These are phyloP conservation scores for Stichodactyla mertensii DNA, from an alignment of 64 coral and sea anemone species.

Conservation along the genomic window DNA sequence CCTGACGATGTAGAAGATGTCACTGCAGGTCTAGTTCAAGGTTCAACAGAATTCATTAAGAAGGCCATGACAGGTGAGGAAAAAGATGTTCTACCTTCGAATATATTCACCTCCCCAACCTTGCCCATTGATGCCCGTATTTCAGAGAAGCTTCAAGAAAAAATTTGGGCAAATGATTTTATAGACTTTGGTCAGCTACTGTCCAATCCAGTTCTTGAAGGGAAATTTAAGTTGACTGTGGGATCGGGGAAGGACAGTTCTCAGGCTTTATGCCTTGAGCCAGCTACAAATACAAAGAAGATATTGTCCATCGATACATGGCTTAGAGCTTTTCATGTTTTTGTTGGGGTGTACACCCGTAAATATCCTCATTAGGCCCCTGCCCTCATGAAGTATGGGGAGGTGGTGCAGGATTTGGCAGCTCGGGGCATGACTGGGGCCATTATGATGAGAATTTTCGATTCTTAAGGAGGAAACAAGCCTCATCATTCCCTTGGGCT, in stretches of 20 bases:
- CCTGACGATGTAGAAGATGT: no score
- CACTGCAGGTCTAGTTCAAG: no score
- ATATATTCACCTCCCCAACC: conserved; percentile 15
- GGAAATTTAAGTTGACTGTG: conserved; percentile 21
- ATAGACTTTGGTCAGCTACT: conserved; percentile 57
- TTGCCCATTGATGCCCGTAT: conserved; percentile 42
- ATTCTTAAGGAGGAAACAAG: no score
- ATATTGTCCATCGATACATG: not conserved
- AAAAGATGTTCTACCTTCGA: not conserved
- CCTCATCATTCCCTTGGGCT: no score
- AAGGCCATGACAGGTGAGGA: not conserved
- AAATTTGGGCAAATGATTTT: conserved; percentile 41
- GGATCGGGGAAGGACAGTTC: not conserved
- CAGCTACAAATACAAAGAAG: not conserved
- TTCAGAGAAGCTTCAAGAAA: conserved; percentile 27
- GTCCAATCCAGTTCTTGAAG: conserved; percentile 14
- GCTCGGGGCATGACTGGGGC: not conserved
- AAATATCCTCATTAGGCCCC: conserved; percentile 1
- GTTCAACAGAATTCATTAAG: not conserved
- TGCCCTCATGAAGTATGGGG: conserved; percentile 28
- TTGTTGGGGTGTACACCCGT: not conserved
- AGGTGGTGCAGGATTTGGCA: not conserved
- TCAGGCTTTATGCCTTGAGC: not conserved
- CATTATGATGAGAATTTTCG: no score
- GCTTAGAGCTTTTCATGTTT: conserved; percentile 11